Percentiles rank a stretch among this genome's conserved stretches.
These are phyloP conservation scores for Drosophila nannoptera DNA, from an alignment of 1,140 invertebrate species.

Conservation along the genomic window DNA sequence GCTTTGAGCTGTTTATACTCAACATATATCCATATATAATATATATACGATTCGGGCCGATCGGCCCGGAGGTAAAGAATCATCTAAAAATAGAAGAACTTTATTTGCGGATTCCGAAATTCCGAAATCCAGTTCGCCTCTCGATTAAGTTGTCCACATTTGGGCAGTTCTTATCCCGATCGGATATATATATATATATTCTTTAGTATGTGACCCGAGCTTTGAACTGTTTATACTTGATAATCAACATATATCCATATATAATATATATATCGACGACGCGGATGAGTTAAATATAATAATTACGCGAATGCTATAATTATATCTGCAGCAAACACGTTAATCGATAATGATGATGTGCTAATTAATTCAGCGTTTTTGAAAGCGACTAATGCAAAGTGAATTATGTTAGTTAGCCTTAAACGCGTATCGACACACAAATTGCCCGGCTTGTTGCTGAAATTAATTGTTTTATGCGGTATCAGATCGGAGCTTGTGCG, in stretches of 20 bases:
- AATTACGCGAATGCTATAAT: not conserved
- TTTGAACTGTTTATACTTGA: slow-evolving; percentile 21
- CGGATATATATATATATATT: not conserved
- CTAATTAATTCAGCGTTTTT: slow-evolving; percentile 15
- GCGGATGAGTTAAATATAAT: no score
- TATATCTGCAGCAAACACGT: not conserved
- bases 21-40: no score
- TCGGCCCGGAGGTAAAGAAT: no score
- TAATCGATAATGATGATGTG: not conserved
- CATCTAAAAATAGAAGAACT: no score
- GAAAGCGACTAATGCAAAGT: not conserved
- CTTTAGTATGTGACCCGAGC: not conserved
- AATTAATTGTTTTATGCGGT: slow-evolving; percentile 22
- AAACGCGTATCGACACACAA: not conserved
- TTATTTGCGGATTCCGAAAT: no score
- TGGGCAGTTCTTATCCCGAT: no score
- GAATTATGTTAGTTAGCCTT: slow-evolving; percentile 3
- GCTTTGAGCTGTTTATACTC: no score
- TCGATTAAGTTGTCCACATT: no score
- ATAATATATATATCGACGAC: slow-evolving; percentile 6
- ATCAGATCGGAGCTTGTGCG: not conserved
- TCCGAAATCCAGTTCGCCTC: no score
- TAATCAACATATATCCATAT: not conserved
- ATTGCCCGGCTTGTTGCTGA: slow-evolving; percentile 14
- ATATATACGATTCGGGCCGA: no score